Evolutionary conservation across 2,888 invertebrate species (phyloP).

Genomic region (Pyrochroa serraticornis): DNA sequence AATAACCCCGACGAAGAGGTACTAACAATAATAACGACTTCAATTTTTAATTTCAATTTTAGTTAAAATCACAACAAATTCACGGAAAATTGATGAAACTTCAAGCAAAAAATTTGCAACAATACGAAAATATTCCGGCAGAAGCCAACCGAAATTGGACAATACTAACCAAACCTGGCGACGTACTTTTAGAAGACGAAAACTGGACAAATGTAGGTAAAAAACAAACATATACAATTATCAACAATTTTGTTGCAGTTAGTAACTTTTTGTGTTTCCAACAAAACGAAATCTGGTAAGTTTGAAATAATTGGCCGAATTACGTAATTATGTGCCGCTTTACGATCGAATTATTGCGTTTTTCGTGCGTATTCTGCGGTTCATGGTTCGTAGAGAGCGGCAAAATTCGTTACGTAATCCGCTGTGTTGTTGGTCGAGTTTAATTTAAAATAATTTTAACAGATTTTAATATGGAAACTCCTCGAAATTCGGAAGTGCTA

Average conservation of each 20-base stretch:
- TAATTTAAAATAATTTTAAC: too few species aligned
- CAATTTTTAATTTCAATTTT: constrained; percentile 19
- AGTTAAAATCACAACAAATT: constrained; percentile 58
- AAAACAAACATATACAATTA: constrained; percentile 2
- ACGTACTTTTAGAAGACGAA: constrained; percentile 59
- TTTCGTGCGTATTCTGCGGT: background rate
- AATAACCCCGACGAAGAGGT: constrained; percentile 44
- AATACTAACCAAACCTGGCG: constrained; percentile 61
- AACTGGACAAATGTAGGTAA: constrained; percentile 61
- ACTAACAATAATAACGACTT: constrained; percentile 5
- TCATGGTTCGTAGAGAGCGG: too few species aligned
- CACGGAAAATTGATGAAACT: constrained; percentile 59
- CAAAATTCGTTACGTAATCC: constrained; percentile 28
- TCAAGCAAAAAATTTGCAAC: constrained; percentile 52
- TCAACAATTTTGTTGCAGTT: background rate
- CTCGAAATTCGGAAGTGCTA: constrained; percentile 36
- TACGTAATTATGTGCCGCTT: too few species aligned
- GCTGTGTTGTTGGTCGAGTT: too few species aligned
- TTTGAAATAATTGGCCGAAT: too few species aligned
- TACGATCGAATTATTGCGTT: background rate
- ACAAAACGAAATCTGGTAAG: too few species aligned
- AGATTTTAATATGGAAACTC: constrained; percentile 37
- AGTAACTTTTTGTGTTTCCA: too few species aligned
- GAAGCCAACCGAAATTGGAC: constrained; percentile 60
- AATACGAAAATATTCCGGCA: constrained; percentile 36